Conservation (phyloP, 2,888 invertebrate genomes). For the Antitype chi region DNA sequence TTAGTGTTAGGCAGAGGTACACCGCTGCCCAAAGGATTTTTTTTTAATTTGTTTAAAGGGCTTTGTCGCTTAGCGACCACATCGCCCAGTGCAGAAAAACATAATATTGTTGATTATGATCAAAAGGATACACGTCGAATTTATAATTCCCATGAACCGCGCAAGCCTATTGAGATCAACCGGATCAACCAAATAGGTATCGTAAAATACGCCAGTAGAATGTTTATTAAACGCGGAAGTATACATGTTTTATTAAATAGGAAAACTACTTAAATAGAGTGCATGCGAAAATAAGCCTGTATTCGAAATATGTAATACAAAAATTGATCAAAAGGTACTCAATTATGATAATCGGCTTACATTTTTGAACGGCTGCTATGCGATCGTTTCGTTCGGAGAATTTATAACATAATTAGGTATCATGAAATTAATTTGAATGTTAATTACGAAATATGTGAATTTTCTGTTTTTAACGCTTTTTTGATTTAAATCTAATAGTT, state of each 20-base stretch:
- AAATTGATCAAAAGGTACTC: slow-evolving; percentile 24
- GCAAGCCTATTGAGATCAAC: no score
- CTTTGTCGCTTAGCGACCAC: no score
- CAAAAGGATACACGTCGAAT: no score
- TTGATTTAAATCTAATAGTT: neutral
- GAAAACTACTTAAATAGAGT: neutral
- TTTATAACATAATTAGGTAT: neutral
- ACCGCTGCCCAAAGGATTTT: no score
- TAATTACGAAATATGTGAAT: neutral
- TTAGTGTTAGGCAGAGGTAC: no score
- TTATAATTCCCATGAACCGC: no score
- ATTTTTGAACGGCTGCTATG: neutral
- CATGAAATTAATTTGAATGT: neutral
- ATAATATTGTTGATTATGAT: no score
- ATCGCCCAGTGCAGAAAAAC: no score
- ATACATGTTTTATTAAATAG: neutral
- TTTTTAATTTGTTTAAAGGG: no score
- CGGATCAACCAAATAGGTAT: no score
- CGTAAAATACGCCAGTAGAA: no score
- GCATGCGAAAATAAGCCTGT: neutral
- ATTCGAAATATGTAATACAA: neutral
- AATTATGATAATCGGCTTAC: slow-evolving; percentile 49
- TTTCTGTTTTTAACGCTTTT: neutral
- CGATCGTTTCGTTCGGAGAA: slow-evolving; percentile 8
- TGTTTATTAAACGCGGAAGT: neutral